Conservation (phyloP, 2,888 invertebrate genomes). For the Anodontia alba region DNA sequence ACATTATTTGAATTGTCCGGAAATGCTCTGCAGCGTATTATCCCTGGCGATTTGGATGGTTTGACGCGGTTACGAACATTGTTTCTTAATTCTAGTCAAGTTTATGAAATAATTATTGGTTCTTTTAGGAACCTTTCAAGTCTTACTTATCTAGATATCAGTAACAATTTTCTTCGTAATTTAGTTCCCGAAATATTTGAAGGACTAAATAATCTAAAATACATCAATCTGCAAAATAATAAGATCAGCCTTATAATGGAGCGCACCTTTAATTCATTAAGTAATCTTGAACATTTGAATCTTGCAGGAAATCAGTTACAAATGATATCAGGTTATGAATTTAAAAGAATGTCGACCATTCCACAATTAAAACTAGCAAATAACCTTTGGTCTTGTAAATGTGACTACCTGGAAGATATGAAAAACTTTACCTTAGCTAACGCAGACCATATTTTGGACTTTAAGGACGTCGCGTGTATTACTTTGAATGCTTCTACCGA, state of each 20-base stretch:
- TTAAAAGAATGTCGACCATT: constrained; percentile 38
- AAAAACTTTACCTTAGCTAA: constrained; percentile 17
- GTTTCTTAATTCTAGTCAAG: not conserved
- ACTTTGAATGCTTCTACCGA: not conserved
- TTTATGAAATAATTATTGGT: constrained; percentile 15
- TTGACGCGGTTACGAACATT: not conserved
- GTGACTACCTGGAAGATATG: constrained; percentile 39
- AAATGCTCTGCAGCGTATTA: not conserved
- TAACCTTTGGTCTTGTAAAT: constrained; percentile 63
- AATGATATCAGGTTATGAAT: constrained; percentile 45
- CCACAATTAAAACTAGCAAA: constrained; percentile 54
- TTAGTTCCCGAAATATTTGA: constrained; percentile 58
- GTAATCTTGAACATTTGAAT: constrained; percentile 44
- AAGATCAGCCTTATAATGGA: constrained; percentile 45
- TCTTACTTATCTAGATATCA: constrained; percentile 28
- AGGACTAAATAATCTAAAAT: constrained; percentile 55
- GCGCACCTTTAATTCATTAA: constrained; percentile 53
- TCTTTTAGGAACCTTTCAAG: constrained; percentile 30
- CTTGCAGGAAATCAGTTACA: constrained; percentile 61
- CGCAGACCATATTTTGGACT: constrained; percentile 16
- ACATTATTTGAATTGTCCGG: constrained; percentile 1
- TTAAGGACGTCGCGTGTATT: constrained; percentile 22
- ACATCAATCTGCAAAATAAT: constrained; percentile 61
- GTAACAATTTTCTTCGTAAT: constrained; percentile 38
- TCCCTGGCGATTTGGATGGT: not conserved